Base-by-base conservation (phyloP, 2,888 invertebrate genomes). In the Pristionchus arcanus region DNA sequence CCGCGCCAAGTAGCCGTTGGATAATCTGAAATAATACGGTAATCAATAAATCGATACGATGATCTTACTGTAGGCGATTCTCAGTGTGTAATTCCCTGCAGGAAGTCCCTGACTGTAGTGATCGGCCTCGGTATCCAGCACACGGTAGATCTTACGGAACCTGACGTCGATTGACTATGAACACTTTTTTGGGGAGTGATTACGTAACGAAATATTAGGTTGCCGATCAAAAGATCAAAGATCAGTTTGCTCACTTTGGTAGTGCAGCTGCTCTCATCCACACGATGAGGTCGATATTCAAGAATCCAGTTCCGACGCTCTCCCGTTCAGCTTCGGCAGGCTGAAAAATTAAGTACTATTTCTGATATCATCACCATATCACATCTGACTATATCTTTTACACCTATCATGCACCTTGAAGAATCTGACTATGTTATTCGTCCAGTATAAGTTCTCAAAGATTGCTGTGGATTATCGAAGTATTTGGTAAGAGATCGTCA, bases 81-180 rank as follows among this genome's bases (percentile, higher is more conserved):
- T 55, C 16, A 88, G 55, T 0, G 88, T 88, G 77, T 88, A 88
- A 25, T 88, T 88, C 7, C 88, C 88, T 11, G 88, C 88, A 16
- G 88, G 77, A 2, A 88, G 59, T 25, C 88, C 88, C 2, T 4
- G 15, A 13, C 4, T 15, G 88, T 21, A 88, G 25, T 19, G 28
- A 16, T 88, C 88, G 59, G 16, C 68, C 34, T 88, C 88, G 15
- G 13, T 25, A 34, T 88, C 88, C 15, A 88, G 88, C 2, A 55
- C 74, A 55, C 88, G 88, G 55, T 88, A 88, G 71, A 88, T 71
- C 55, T 88, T 88, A 53, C 88, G 88, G 77, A 88, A 88, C 74
- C 88, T 77, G 16, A 55, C 55, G 37, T 68, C 25, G 84, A 59
- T 55, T 2, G 37, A 77, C 3, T 4, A 9, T 28, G 7, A 71